phyloP scores from a whole-genome alignment of 2,888 invertebrate genomes.

The Anthophora plumipes region DNA sequence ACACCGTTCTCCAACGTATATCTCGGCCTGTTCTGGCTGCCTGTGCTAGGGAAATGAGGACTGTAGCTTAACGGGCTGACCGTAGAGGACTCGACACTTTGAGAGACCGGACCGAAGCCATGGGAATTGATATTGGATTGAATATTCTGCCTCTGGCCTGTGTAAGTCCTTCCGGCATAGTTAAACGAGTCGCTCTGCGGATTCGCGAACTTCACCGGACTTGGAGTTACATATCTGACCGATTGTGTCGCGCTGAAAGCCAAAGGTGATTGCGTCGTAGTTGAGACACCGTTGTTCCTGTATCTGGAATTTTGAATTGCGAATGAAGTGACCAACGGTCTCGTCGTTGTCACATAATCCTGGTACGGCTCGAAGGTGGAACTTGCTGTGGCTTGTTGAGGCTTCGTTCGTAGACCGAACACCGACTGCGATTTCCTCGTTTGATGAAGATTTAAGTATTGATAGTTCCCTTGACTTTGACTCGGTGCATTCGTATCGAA shows the following conservation, averaged over 20 bases:
- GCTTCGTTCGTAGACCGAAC: conserved; percentile 79
- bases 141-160: conserved; percentile 23
- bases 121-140: conserved; percentile 42
- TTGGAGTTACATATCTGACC: conserved; percentile 58
- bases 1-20: conserved; percentile 81
- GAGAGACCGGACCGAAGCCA: conserved; percentile 28
- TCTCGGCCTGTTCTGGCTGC: conserved; percentile 65
- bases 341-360: conserved; percentile 60
- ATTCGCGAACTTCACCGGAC: conserved; percentile 43
- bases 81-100: conserved; percentile 44
- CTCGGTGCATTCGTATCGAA: background rate
- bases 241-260: conserved; percentile 41
- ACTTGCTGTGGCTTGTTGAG: conserved; percentile 69
- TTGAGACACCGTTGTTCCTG: conserved; percentile 16
- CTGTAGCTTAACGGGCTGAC: conserved; percentile 5
- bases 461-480: conserved; percentile 20
- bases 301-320: conserved; percentile 63
- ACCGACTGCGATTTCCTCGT: conserved; percentile 54
- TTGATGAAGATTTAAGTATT: conserved; percentile 28
- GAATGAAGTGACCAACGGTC: conserved; percentile 55
- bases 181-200: conserved; percentile 33
- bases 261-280: conserved; percentile 56
- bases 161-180: conserved; percentile 47
- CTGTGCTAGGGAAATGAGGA: background rate
- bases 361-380: conserved; percentile 63